Percentiles rank a stretch among this genome's conserved stretches.
Conservation (phyloP, 2,888 invertebrate genomes). For the Steinernema hermaphroditum region DNA sequence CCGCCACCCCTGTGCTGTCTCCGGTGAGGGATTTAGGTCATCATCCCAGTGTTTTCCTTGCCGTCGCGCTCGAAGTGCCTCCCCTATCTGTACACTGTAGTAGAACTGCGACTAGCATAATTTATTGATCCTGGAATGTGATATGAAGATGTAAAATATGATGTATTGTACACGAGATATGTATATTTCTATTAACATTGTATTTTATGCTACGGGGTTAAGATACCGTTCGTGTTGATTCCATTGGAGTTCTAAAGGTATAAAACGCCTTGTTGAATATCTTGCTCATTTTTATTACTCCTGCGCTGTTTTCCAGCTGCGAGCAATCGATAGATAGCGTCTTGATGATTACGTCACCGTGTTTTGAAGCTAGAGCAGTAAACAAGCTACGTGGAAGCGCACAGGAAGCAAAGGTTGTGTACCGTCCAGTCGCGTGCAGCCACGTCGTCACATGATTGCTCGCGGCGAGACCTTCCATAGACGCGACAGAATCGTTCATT, state of each 20-base stretch:
- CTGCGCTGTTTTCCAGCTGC: too few relatives aligned
- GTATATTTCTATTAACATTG: not conserved
- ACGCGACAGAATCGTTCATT: too few relatives aligned
- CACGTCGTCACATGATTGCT: too few relatives aligned
- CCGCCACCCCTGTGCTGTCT: slow-evolving; percentile 6
- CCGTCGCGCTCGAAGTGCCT: not conserved
- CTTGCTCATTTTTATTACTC: too few relatives aligned
- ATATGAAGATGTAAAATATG: not conserved
- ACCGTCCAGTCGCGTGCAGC: too few relatives aligned
- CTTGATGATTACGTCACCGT: too few relatives aligned
- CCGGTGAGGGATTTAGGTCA: slow-evolving; percentile 1
- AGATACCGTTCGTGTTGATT: not conserved
- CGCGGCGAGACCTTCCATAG: too few relatives aligned
- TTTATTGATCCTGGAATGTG: not conserved
- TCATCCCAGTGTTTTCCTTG: slow-evolving; percentile 2
- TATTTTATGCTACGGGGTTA: not conserved
- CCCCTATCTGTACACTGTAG: not conserved
- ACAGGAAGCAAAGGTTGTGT: too few relatives aligned
- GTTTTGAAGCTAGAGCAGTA: too few relatives aligned
- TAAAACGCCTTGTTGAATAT: slow-evolving; percentile 6
- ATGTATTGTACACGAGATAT: not conserved
- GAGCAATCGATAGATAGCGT: too few relatives aligned
- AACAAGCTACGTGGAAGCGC: too few relatives aligned
- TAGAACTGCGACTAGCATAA: slow-evolving; percentile 5
- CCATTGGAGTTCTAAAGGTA: slow-evolving; percentile 1